Evolutionary conservation across 1,140 invertebrate genomes (phyloP), one percentile per base, ranked within the genome.

Genomic region (Stenopsyche tienmushanensis): DNA sequence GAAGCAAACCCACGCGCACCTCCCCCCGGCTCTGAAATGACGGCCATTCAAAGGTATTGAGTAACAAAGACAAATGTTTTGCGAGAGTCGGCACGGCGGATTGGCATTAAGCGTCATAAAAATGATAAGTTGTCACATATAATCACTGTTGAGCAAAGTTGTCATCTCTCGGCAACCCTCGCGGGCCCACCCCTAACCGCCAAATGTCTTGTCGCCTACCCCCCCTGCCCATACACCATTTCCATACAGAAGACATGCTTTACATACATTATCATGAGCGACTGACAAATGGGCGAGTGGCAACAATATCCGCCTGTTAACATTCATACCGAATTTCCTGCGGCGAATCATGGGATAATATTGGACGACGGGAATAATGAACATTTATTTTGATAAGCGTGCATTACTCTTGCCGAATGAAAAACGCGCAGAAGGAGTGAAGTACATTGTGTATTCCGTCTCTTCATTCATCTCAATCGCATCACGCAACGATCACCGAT

Each of bases 61-160:
- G 34, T 57, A 57, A 44, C 54, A 57, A 57, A 57, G 54, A 57
- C 54, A 57, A 57, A 57, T 57, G 54, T 20, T 18, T 20, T 15
- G 25, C n/a, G n/a, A 34, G 25, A 29, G 15, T 17, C 52, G 26
- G 15, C 13, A 13, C 25, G 26, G 29, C 53, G 41, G 9, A 26
- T 34, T 10, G 50, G 50, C 50, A 53, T 53, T 53, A 53, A 53
- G 54, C 57, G 42, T 47, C 57, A 39, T 60, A 60, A 60, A 60
- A 60, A 60, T 60, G 57, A 60, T 60, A 60, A 60, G 57, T 60
- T 47, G 57, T 60, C 57, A 60, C 57, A 60, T 60, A 60, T 60
- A 60, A 60, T 60, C 57, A 60, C 57, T 60, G 57, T 60, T 60
- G 57, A 60, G 57, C 41, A 44, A 17, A 60, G 57, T 60, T 60